A percentile compares a stretch with the other conserved stretches of the same genome.
Conservation (phyloP, 2,888 invertebrate genomes). For the Nomada fabriciana region DNA sequence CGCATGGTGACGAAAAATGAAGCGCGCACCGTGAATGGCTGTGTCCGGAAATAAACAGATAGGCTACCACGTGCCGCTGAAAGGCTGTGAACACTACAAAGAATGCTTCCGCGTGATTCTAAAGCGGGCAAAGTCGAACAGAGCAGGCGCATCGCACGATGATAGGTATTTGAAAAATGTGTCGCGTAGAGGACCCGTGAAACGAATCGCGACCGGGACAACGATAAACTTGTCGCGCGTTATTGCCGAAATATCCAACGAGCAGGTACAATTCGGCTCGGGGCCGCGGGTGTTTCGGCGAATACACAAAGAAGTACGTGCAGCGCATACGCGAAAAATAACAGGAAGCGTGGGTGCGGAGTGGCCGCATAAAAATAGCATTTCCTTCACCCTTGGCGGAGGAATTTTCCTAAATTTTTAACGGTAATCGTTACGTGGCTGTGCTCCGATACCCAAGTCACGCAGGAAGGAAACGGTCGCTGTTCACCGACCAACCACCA, state of each 20-base stretch:
- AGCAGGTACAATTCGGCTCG: neutral
- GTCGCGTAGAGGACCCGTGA: neutral
- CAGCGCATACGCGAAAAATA: slow-evolving; percentile 50
- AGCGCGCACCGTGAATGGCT: slow-evolving; percentile 16
- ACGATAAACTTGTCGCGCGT: slow-evolving; percentile 3
- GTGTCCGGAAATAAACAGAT: slow-evolving; percentile 31
- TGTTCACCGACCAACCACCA: neutral
- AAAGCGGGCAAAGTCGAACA: too few species aligned
- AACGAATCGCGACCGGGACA: neutral
- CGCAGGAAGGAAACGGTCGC: slow-evolving; percentile 44
- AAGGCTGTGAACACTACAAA: neutral
- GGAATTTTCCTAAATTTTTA: slow-evolving; percentile 74
- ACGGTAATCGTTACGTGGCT: slow-evolving; percentile 69
- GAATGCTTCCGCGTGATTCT: too few species aligned
- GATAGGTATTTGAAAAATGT: too few species aligned
- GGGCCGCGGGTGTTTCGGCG: slow-evolving; percentile 24
- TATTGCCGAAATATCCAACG: slow-evolving; percentile 37
- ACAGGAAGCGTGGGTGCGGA: slow-evolving; percentile 9
- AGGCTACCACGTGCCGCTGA: neutral
- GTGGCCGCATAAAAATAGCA: slow-evolving; percentile 66
- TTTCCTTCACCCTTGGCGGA: slow-evolving; percentile 37
- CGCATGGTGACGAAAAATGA: slow-evolving; percentile 19
- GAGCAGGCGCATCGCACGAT: too few species aligned
- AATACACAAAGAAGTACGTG: slow-evolving; percentile 66
- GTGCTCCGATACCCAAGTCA: slow-evolving; percentile 69